A percentile compares a stretch with the other conserved stretches of the same genome.
Evolutionary conservation across 1,140 invertebrate genomes (phyloP).

Genomic region (Matsumurasca onukii): DNA sequence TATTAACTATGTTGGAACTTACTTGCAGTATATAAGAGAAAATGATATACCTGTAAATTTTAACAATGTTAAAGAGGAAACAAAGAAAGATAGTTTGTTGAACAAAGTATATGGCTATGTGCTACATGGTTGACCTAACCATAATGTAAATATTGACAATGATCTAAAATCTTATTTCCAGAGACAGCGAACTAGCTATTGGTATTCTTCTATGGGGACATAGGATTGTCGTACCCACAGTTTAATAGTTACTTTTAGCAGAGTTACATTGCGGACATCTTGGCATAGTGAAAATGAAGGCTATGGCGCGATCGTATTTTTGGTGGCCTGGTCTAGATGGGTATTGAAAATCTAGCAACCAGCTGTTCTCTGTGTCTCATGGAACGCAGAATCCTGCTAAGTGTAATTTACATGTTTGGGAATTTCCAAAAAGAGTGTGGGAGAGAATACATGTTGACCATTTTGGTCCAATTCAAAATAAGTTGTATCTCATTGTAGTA

Average conservation of each 20-base stretch:
- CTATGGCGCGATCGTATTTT: conserved; percentile 25
- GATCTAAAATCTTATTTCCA: conserved; percentile 7
- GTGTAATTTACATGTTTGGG: not conserved
- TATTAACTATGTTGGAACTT: conserved; percentile 21
- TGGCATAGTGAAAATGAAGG: conserved; percentile 37
- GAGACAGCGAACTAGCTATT: conserved; percentile 23
- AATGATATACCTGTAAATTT: conserved; percentile 16
- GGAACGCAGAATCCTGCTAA: conserved; percentile 10
- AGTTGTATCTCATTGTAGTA: conserved; percentile 11
- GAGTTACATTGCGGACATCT: conserved; percentile 35
- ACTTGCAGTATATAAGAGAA: conserved; percentile 19
- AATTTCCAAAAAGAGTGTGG: not conserved
- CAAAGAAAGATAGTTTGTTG: conserved; percentile 21
- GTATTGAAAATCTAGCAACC: not conserved
- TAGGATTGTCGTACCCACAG: conserved; percentile 27
- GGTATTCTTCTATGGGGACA: conserved; percentile 9
- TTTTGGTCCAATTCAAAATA: not conserved
- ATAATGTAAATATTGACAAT: not conserved
- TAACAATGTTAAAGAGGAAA: conserved; percentile 21
- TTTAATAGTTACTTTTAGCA: conserved; percentile 23
- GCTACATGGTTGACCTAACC: conserved; percentile 18
- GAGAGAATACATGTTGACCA: conserved; percentile 8
- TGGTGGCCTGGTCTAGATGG: conserved; percentile 28
- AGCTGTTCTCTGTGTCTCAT: not conserved
- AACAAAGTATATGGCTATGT: not conserved